Base-by-base conservation (phyloP, 1,140 invertebrate species). In the Papilio polyxenes region DNA sequence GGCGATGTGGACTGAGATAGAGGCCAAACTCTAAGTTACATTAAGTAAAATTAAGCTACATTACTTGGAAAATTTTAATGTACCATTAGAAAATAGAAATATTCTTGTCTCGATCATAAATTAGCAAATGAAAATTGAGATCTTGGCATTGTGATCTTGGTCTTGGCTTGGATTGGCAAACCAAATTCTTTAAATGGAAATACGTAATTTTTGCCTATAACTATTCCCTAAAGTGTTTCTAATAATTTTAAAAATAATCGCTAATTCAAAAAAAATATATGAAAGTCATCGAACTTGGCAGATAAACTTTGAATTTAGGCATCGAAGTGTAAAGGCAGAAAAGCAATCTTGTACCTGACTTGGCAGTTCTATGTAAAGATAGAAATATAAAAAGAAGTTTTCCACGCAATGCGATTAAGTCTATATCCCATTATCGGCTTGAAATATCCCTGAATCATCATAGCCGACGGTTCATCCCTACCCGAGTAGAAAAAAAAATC, bases 401-500 rank as follows among this genome's bases (percentile, higher is more conserved):
- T 76, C n/a, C 20, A 20, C 75, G 15, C 75, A 76, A 76, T 76
- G 75, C 48, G 40, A 76, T 76, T 76, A 76, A 76, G 75, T 76
- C 48, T 48, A 76, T 31, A 31, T 76, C 17, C 75, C 75, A 77
- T 77, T 77, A 77, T 77, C 75, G 75, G 75, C 51, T 1, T 56
- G 49, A 53, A 77, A 77, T 23, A 77, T 77, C 75, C 75, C 75
- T 77, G 75, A 77, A 77, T 77, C 75, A 77, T 77, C 75, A 56
- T 77, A 65, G 20, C 62, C 23, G 62, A 31, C 23, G 62, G 23
- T 10, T 65, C 62, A 65, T 65, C 62, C 62, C 23, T 65, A 9
- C 20, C 13, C 20, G 23, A 13, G 10, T 23, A 11, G 9, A 31
- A 65, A 65, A 65, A 65, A 65, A 9, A 31, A 65, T 59, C 17